phyloP scores from a whole-genome alignment of 1,140 invertebrate species.

The Melipona quadrifasciata region DNA sequence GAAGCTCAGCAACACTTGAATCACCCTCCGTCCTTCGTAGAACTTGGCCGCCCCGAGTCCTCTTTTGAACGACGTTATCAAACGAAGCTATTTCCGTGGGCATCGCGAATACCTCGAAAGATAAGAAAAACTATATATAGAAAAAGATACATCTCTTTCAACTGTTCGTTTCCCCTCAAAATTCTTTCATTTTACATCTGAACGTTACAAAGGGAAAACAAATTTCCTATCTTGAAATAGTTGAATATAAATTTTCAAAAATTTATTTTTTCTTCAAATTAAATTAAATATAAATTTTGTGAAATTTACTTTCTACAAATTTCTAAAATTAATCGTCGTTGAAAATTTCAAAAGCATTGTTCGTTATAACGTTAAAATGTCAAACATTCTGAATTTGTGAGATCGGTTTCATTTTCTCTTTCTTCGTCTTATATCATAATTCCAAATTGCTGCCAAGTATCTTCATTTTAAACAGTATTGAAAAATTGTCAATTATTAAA shows the following conservation, averaged over 20 bases:
- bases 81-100: constrained; percentile 45
- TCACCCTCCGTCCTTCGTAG: constrained; percentile 76
- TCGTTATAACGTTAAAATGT: neutral
- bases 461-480: neutral
- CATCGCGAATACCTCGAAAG: constrained; percentile 5
- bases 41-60: constrained; percentile 66
- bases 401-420: neutral
- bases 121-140: constrained; percentile 12
- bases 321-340: too few species aligned
- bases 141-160: too few species aligned
- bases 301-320: too few species aligned
- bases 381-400: neutral
- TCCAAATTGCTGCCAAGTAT: too few species aligned
- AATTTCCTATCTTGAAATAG: too few species aligned
- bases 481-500: neutral
- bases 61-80: constrained; percentile 69
- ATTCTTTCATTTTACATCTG: neutral
- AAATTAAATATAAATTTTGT: too few species aligned
- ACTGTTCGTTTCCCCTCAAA: neutral
- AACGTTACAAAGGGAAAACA: too few species aligned
- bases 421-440: too few species aligned
- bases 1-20: constrained; percentile 75
- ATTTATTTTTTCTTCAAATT: too few species aligned
- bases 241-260: too few species aligned
- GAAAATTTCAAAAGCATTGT: too few species aligned